phyloP scores from a whole-genome alignment of 2,797 vertebrate genomes.

The Myotis planiceps region DNA sequence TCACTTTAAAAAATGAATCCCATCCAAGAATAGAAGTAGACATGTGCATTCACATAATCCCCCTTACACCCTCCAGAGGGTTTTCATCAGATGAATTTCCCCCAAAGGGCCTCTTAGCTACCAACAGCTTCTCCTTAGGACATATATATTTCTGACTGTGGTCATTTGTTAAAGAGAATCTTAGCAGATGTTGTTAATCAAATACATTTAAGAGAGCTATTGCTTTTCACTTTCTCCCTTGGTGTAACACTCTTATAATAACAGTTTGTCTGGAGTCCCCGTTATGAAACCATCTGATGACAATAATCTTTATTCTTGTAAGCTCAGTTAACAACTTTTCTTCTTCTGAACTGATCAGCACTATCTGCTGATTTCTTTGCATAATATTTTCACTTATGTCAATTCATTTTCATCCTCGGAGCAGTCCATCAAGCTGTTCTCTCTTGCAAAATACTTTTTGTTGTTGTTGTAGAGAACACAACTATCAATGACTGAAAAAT shows the following conservation, averaged over 20 bases:
- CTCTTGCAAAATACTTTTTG: not conserved
- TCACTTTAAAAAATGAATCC: slow-evolving; percentile 24
- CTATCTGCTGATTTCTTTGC: slow-evolving; percentile 15
- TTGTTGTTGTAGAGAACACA: not conserved
- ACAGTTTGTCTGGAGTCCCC: slow-evolving; percentile 7
- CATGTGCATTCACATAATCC: slow-evolving; percentile 16
- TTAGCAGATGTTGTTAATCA: slow-evolving; percentile 7
- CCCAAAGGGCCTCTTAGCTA: slow-evolving; percentile 56
- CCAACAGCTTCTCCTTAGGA: slow-evolving; percentile 49
- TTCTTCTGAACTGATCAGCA: slow-evolving; percentile 27
- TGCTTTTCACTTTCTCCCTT: slow-evolving; percentile 48
- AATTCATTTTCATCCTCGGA: not conserved
- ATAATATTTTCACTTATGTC: not conserved
- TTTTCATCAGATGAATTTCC: slow-evolving; percentile 61
- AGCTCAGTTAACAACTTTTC: not conserved
- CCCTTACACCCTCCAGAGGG: not conserved
- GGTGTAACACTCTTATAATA: not conserved
- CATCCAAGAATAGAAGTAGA: slow-evolving; percentile 25
- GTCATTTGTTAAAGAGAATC: slow-evolving; percentile 62
- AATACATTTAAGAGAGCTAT: not conserved
- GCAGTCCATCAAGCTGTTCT: not conserved
- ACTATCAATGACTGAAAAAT: not conserved
- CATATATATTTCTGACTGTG: slow-evolving; percentile 48
- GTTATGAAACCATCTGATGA: slow-evolving; percentile 6
- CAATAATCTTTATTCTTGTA: not conserved